Base-by-base conservation (phyloP, 2,797 vertebrate species). In the Iguana delicatissima region DNA sequence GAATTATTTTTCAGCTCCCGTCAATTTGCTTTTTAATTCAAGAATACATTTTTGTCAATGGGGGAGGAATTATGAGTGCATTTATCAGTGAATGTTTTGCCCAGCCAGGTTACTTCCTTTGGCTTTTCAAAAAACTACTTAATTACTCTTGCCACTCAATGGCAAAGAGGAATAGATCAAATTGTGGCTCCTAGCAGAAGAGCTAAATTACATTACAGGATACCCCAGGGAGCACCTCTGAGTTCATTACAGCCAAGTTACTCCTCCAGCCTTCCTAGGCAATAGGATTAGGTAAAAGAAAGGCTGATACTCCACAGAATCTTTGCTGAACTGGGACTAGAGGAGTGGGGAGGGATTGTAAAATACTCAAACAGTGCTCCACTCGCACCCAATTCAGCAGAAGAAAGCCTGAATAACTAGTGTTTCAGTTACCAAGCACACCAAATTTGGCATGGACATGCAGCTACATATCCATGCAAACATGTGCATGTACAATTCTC, bases 281-380 rank as follows among this genome's bases (percentile, higher is more conserved):
- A 87, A 87, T 79, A 87, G 46, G 67, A 87, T 84, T 77, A 87
- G 29, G 50, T 32, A 83, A 57, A 42, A 85, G 88, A 89, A 50
- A 10, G 50, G 80, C 26, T 50, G 35, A 62, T 73, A 69, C 24
- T 16, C 22, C 52, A 77, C 1, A 22, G 80, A 62, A 79, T 7
- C 46, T 59, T 64, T 55, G 52, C 50, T 13, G 77, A 86, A 72
- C 16, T 80, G 18, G 42, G 8, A 13, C 2, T 3, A 1, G 38
- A 1, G 4, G 59, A 22, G 59, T 18, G 16, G 2, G 29, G 22
- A 20, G 26, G 0, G 3, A 29, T 8, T 20, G 32, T 6, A 35
- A 46, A 55, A 32, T 20, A 22, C 1, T 73, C 5, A 62, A 32
- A 38, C 22, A 6, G 14, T 18, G 32, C 14, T 72, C 38, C 24